Evolutionary conservation across 2,113 vertebrate genomes (phyloP).

Genomic region (Leucopternis melanops): DNA sequence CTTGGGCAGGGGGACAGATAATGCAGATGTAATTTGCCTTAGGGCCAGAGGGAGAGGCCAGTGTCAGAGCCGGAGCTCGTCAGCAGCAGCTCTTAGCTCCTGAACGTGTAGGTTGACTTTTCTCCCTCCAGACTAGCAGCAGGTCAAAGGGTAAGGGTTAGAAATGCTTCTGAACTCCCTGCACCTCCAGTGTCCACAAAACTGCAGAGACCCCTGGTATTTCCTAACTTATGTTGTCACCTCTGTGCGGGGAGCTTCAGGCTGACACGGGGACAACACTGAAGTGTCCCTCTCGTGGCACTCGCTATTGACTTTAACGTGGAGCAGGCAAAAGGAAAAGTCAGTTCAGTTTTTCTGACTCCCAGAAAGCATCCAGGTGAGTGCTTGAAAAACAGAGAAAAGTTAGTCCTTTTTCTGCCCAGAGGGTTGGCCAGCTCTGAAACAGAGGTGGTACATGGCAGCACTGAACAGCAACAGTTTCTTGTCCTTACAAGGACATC

Average conservation of each 20-base stretch:
- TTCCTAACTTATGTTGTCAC: not conserved
- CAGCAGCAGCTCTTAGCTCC: not conserved
- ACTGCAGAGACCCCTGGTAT: not conserved
- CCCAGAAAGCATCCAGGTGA: not conserved
- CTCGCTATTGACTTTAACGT: fast-evolving
- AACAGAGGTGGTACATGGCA: not conserved
- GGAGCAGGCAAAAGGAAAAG: not conserved
- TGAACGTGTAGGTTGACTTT: not conserved
- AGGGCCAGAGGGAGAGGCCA: not conserved
- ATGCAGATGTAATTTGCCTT: not conserved
- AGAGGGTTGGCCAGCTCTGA: not conserved
- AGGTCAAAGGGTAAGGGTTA: not conserved
- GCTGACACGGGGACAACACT: not conserved
- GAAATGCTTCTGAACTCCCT: not conserved
- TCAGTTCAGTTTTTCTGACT: not conserved
- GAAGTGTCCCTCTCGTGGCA: not conserved
- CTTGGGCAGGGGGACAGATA: not conserved
- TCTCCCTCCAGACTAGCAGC: not conserved
- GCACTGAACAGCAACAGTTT: not conserved
- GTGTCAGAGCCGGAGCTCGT: not conserved
- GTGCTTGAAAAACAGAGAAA: not conserved
- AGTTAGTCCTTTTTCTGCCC: not conserved
- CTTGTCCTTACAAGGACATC: not conserved
- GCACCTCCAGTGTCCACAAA: not conserved
- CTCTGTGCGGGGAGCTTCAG: not conserved